Percentiles rank a stretch among this genome's conserved stretches.
Conservation (phyloP, 2,888 invertebrate species). For the Chrysolina oricalcia region DNA sequence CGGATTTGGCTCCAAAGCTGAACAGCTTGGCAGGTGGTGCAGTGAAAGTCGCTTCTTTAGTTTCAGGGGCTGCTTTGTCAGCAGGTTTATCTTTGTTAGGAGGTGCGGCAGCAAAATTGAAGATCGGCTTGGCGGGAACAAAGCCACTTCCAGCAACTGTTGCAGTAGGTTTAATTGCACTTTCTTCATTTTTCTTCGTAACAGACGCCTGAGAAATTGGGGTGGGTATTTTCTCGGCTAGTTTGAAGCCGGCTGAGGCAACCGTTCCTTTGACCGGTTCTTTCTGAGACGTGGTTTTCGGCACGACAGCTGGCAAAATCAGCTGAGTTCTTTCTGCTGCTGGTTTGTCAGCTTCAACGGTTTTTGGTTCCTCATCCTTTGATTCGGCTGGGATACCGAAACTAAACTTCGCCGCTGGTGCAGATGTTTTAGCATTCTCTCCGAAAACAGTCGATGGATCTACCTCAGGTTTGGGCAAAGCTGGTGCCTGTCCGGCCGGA, state of each 20-base stretch:
- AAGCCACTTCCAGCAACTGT: constrained; percentile 5
- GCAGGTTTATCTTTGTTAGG: constrained; percentile 35
- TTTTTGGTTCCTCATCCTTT: not conserved
- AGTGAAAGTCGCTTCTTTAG: constrained; percentile 36
- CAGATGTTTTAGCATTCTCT: constrained; percentile 45
- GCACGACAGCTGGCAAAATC: not conserved
- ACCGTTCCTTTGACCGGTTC: not conserved
- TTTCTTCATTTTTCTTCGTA: constrained; percentile 4
- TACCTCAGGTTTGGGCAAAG: constrained; percentile 40
- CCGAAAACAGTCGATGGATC: constrained; percentile 56
- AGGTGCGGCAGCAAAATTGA: constrained; percentile 44
- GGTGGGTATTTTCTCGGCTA: not conserved
- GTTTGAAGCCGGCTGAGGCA: not conserved
- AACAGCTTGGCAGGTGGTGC: constrained; percentile 20
- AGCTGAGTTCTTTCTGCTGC: constrained; percentile 1
- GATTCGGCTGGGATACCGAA: constrained; percentile 23
- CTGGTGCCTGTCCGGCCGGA: constrained; percentile 47
- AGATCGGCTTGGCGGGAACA: constrained; percentile 24
- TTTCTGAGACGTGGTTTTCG: not conserved
- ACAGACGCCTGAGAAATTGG: not conserved
- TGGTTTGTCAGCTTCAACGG: constrained; percentile 29
- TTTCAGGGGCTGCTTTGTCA: constrained; percentile 28
- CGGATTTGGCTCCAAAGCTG: constrained; percentile 41
- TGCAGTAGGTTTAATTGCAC: constrained; percentile 23
- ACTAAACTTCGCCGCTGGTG: constrained; percentile 23